Conservation (phyloP, 2,797 vertebrate species). For the Alectoris magna region DNA sequence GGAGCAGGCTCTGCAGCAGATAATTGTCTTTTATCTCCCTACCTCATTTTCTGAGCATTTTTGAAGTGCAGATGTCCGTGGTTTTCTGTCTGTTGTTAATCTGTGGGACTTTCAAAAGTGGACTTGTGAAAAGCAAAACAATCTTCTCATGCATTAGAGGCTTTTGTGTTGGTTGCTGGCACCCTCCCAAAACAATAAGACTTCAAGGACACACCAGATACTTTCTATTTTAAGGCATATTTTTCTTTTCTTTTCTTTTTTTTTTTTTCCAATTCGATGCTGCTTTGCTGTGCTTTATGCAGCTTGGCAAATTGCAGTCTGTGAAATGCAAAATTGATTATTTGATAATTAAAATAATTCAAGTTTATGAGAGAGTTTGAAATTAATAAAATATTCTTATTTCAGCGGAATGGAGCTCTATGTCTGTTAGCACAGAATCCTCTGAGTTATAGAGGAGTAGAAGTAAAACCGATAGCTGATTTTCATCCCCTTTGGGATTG, state of each 20-base stretch:
- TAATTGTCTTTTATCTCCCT: not conserved
- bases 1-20: not conserved
- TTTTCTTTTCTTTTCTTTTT: not conserved
- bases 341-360: slow-evolving; percentile 61
- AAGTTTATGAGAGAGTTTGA: slow-evolving; percentile 34
- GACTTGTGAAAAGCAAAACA: not conserved
- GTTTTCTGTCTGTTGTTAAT: not conserved
- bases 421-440: not conserved
- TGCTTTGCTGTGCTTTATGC: slow-evolving; percentile 26
- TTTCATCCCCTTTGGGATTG: not conserved
- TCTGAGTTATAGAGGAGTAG: not conserved
- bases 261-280: not conserved
- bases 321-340: slow-evolving; percentile 51
- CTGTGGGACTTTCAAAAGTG: not conserved
- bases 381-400: slow-evolving; percentile 34
- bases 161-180: slow-evolving; percentile 6
- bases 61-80: not conserved
- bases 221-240: not conserved
- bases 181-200: not conserved
- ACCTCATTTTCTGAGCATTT: not conserved
- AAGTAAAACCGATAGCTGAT: slow-evolving; percentile 15
- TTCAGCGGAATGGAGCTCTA: not conserved
- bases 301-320: slow-evolving; percentile 7
- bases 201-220: slow-evolving; percentile 21
- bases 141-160: not conserved